A percentile compares a stretch with the other conserved stretches of the same genome.
phyloP scores from a whole-genome alignment of 2,888 invertebrate species.

The Trypoxylon attenuatum region DNA sequence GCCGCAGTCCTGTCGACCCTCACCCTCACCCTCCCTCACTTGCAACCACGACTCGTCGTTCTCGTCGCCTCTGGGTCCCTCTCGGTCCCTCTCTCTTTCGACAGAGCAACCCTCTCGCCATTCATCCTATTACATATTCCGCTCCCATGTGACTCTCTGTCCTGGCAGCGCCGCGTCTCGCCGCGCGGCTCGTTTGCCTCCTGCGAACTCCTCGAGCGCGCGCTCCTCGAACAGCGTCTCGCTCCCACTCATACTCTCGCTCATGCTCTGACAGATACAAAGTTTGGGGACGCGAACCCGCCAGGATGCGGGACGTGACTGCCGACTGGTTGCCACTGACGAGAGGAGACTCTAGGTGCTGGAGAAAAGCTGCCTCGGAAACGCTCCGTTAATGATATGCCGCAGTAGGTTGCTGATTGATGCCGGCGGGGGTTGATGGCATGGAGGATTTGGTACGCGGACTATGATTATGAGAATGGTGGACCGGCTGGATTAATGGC shows the following conservation, averaged over 20 bases:
- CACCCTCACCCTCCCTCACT: constrained; percentile 33
- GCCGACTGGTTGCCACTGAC: constrained; percentile 17
- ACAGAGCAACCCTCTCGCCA: too few relatives aligned
- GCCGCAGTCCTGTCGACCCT: constrained; percentile 42
- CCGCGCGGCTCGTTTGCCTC: constrained; percentile 42
- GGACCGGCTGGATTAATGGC: not conserved
- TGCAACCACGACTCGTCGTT: too few relatives aligned
- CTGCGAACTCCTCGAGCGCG: constrained; percentile 26
- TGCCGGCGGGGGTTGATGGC: not conserved
- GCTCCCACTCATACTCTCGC: constrained; percentile 9
- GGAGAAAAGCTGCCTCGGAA: not conserved
- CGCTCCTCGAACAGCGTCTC: constrained; percentile 39
- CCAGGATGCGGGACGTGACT: constrained; percentile 37
- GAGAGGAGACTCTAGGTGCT: not conserved
- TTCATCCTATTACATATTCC: constrained; percentile 72
- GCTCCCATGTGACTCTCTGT: constrained; percentile 67
- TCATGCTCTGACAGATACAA: constrained; percentile 8
- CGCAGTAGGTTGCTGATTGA: not conserved
- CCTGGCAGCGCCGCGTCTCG: constrained; percentile 61
- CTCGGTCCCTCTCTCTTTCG: too few relatives aligned
- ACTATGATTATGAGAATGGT: too few relatives aligned
- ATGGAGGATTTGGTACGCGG: too few relatives aligned
- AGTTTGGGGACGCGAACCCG: constrained; percentile 36
- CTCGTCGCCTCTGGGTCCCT: too few relatives aligned
- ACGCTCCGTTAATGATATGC: not conserved